phyloP scores from a whole-genome alignment of 2,888 invertebrate genomes.

The Arrhopalites spinosus region DNA sequence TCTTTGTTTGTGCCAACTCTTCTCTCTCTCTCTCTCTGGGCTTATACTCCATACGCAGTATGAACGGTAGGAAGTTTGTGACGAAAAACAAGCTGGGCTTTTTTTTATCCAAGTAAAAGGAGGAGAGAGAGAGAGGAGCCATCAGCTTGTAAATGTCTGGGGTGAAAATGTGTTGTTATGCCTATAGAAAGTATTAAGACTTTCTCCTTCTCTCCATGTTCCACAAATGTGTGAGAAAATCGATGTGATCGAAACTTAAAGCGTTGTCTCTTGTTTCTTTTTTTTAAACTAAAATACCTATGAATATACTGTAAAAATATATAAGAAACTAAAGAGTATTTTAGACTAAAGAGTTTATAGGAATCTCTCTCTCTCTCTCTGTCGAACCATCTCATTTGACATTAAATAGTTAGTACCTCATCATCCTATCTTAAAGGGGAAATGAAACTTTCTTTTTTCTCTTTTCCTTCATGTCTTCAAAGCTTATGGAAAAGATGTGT shows the following conservation, averaged over 20 bases:
- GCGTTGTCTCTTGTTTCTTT: too few species aligned
- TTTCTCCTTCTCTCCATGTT: background rate
- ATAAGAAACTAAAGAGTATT: too few species aligned
- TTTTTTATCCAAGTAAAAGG: background rate
- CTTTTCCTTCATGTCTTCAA: too few species aligned
- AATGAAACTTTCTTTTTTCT: too few species aligned
- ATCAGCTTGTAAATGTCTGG: constrained; percentile 25
- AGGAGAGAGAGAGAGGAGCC: constrained; percentile 18
- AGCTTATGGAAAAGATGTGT: constrained; percentile 31
- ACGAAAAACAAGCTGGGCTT: background rate
- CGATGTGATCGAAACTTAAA: constrained; percentile 14
- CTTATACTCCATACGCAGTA: background rate
- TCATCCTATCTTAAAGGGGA: constrained; percentile 15
- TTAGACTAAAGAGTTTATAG: constrained; percentile 8
- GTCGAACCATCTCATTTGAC: constrained; percentile 18
- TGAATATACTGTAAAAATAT: constrained; percentile 23
- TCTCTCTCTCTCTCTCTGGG: background rate
- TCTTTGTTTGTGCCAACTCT: too few species aligned
- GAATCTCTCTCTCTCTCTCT: constrained; percentile 3
- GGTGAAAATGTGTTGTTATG: constrained; percentile 6
- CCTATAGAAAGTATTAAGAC: constrained; percentile 17
- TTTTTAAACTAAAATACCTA: too few species aligned
- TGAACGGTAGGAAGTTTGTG: too few species aligned
- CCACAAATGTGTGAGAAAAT: background rate
- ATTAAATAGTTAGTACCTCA: constrained; percentile 24